Evolutionary conservation across 2,888 invertebrate genomes (phyloP), one percentile per base, ranked within the genome.

Genomic region (Spodoptera littoralis): DNA sequence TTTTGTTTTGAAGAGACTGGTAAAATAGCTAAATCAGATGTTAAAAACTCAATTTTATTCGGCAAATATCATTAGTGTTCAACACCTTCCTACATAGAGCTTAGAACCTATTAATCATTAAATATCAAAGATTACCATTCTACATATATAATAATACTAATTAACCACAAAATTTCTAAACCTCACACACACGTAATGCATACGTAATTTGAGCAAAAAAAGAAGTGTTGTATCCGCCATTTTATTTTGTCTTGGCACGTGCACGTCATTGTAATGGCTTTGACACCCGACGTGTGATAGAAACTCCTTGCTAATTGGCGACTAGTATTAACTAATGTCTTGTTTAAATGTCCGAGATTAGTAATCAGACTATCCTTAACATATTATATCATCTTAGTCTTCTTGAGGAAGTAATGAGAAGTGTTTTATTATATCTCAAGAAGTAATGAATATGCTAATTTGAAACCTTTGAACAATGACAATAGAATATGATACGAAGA

Each of bases 201-300:
- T 53, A 60, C 68, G 73, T 73, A 67, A 47, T 46, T 46, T 46
- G 67, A 66, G 77, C 75, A 73, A 64, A 57, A 75, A 74, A 73
- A n/a, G n/a, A 64, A 57, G 60, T 64, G 61, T 50, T 36, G 60
- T 62, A n/a, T 11, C 27, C 65, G 63, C 70, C 77, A 66, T 77
- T 50, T 76, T 76, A 73, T 54, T 52, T 11, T n/a, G n/a, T 49
- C 18, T 41, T 52, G 50, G 53, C 70, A 69, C 59, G 72, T 65
- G 42, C 45, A 67, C 61, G 73, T 57, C 61, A 67, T 43, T 56
- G 22, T 53, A 13, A 44, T 53, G n/a, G 46, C 53, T 71, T 59
- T 70, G 61, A 61, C 70, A 61, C 73, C 47, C 24, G 11, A 58
- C 22, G 61, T 58, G 61, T 48, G 44, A 76, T 60, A 18, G 43